Evolutionary conservation across 2,113 vertebrate genomes (phyloP), one percentile per base, ranked within the genome.

Genomic region (Aythya baeri): DNA sequence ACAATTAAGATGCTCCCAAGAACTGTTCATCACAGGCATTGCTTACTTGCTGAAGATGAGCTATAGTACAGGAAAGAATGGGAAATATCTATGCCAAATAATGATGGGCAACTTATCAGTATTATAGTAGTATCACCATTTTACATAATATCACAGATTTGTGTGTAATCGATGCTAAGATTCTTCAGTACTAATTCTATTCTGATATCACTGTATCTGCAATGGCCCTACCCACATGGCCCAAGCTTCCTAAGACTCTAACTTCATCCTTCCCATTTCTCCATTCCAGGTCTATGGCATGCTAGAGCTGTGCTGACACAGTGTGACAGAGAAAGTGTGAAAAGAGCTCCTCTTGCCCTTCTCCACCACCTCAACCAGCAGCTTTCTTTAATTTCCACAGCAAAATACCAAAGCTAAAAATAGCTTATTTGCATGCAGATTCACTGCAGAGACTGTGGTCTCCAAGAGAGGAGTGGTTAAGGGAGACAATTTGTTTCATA

Each of bases 361-460:
- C 54, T 27, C 11, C 75, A 38, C 7, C 7, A 10, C 27, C n/a
- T 50, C 58, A 46, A 16, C 55, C 32, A 83, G 38, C 27, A 86
- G 6, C 21, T 59, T 4, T 80, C 25, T 29, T 73, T 68, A 22
- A 29, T 52, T 44, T 32, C 44, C 76, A 57, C 18, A 59, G 25
- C 17, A 72, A 83, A 88, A 80, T 31, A 65, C 41, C n/a, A 73
- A 27, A 76, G 17, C 9, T 59, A 31, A 79, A 79, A 72, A 32
- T 18, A 32, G 1, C 9, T 78, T 71, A 43, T 26, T 23, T 54
- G 34, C 0, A 0, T 41, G 38, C 1, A 1, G 15, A 32, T 80
- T 41, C 5, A 49, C n/a, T 38, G 36, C 23, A 49, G 58, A 17
- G 18, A 34, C 5, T 41, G 27, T 21, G 43, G 8, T 3, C 43